Conservation (phyloP, 2,888 invertebrate genomes). For the Opisthograptis luteolata region DNA sequence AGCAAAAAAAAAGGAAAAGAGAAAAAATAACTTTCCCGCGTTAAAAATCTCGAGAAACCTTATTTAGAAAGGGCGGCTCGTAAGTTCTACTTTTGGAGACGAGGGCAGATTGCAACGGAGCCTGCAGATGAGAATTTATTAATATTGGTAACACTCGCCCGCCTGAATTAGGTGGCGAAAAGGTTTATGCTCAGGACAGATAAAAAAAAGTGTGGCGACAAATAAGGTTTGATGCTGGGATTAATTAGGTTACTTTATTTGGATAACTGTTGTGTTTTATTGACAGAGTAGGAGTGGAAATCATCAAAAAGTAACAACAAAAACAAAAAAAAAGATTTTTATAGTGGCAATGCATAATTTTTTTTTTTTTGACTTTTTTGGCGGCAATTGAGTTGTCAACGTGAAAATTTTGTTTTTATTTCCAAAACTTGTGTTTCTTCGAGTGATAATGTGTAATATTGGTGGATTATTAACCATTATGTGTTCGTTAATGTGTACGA, state of each 20-base stretch:
- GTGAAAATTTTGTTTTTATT: too few species aligned
- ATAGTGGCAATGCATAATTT: too few species aligned
- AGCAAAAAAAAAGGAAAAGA: constrained; percentile 7
- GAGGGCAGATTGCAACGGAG: constrained; percentile 79
- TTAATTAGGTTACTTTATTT: constrained; percentile 18
- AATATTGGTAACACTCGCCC: constrained; percentile 72
- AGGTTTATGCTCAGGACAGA: constrained; percentile 53
- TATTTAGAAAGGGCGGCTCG: constrained; percentile 73
- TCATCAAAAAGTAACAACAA: too few species aligned
- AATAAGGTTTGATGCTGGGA: constrained; percentile 7
- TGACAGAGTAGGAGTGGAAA: too few species aligned
- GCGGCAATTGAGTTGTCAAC: too few species aligned
- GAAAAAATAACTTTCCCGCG: constrained; percentile 14
- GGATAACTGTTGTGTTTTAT: too few species aligned
- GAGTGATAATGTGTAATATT: too few species aligned
- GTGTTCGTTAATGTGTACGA: too few species aligned
- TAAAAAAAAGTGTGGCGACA: constrained; percentile 35
- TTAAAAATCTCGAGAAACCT: constrained; percentile 43
- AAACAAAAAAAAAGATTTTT: too few species aligned
- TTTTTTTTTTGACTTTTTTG: too few species aligned
- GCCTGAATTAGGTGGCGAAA: constrained; percentile 70
- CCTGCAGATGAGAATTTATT: constrained; percentile 82
- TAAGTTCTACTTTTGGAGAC: constrained; percentile 75
- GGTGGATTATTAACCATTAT: too few species aligned
- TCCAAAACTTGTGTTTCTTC: too few species aligned